A percentile compares a stretch with the other conserved stretches of the same genome.
These are phyloP conservation scores for Charadrius vociferus DNA, from an alignment of 2,113 vertebrate genomes.

Conservation along the genomic window DNA sequence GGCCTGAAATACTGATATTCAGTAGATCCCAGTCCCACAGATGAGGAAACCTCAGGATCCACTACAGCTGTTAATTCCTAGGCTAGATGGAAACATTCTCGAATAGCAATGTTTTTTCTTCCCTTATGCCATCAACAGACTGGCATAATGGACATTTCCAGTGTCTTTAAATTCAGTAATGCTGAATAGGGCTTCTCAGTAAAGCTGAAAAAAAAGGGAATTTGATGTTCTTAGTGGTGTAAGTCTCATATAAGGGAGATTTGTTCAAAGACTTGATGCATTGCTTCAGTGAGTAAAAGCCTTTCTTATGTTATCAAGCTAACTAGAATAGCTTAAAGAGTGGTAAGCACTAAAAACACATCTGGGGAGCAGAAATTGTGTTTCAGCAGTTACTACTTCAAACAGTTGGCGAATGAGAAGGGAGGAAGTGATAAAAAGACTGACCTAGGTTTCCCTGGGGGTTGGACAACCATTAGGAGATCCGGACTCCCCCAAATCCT, in stretches of 20 bases:
- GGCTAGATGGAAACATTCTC: not conserved
- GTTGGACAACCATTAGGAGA: not conserved
- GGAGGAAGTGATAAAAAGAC: not conserved
- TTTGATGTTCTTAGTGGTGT: not conserved
- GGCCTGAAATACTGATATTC: not conserved
- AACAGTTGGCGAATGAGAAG: not conserved
- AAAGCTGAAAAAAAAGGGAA: not conserved
- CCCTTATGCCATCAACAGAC: not conserved
- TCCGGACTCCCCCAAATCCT: not conserved
- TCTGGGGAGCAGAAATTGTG: not conserved
- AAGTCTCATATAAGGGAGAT: not conserved
- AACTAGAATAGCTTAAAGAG: not conserved
- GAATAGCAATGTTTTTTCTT: not conserved
- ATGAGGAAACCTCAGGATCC: not conserved
- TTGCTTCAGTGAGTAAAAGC: not conserved
- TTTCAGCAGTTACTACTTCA: not conserved
- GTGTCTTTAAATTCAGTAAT: not conserved
- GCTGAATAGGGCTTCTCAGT: not conserved
- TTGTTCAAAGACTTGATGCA: not conserved
- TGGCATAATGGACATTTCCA: not conserved
- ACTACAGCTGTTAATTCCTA: not conserved
- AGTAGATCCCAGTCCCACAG: not conserved
- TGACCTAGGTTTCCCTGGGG: not conserved
- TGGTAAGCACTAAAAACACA: not conserved
- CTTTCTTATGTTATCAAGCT: not conserved